phyloP scores from a whole-genome alignment of 2,113 vertebrate genomes.

The Pluvianellus socialis region DNA sequence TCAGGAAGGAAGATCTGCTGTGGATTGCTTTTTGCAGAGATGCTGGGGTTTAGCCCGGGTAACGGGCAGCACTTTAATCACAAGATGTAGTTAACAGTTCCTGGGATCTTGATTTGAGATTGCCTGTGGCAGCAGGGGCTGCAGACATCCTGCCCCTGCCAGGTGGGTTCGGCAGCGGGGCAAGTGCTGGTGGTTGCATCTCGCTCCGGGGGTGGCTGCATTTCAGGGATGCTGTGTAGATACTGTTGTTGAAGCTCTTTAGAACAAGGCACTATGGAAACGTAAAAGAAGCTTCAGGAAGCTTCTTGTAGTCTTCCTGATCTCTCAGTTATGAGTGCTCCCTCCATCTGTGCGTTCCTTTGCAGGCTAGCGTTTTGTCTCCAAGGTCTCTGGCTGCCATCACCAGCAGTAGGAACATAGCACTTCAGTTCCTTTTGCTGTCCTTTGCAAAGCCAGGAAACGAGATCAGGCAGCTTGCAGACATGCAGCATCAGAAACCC shows the following conservation, averaged over 20 bases:
- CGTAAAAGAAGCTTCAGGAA: neutral
- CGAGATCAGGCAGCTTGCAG: neutral
- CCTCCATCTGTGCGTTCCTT: neutral
- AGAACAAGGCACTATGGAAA: neutral
- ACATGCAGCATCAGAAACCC: neutral
- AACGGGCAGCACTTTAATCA: neutral
- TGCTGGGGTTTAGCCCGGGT: neutral
- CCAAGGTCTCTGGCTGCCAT: neutral
- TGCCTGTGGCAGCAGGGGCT: neutral
- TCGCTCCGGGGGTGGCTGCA: neutral
- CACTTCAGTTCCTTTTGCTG: neutral
- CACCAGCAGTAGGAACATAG: neutral
- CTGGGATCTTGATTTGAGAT: neutral
- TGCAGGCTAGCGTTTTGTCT: neutral
- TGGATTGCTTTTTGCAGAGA: neutral
- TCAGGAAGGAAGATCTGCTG: neutral
- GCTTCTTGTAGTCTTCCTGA: neutral
- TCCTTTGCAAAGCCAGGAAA: neutral
- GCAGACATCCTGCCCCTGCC: neutral
- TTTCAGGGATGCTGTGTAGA: neutral
- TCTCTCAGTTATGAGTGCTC: neutral
- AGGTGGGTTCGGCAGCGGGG: neutral
- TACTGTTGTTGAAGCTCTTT: neutral
- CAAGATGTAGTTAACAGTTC: neutral
- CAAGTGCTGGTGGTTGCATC: neutral